Conservation (phyloP, 2,888 invertebrate genomes). For the Emmelina monodactyla region DNA sequence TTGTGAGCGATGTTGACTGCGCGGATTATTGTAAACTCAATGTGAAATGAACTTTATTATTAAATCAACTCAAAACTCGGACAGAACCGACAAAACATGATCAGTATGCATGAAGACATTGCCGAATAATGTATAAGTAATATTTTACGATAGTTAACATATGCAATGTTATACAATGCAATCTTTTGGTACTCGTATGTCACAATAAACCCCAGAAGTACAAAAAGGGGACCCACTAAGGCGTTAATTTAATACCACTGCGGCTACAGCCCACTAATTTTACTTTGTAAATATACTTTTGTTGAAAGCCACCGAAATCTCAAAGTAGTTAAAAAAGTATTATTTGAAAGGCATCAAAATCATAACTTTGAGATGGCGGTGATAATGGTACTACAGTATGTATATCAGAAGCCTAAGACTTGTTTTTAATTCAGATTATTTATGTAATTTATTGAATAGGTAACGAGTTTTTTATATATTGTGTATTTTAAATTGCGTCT, state of each 20-base stretch:
- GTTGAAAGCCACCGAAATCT: not conserved
- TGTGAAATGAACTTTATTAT: no score
- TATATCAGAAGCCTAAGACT: slow-evolving; percentile 60
- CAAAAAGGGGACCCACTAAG: slow-evolving; percentile 36
- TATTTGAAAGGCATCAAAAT: no score
- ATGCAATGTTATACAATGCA: slow-evolving; percentile 14
- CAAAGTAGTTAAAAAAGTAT: not conserved
- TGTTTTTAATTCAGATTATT: slow-evolving; percentile 63
- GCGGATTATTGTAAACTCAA: no score
- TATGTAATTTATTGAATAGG: slow-evolving; percentile 63
- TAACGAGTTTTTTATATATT: slow-evolving; percentile 37
- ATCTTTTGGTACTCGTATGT: slow-evolving; percentile 21
- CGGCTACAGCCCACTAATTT: slow-evolving; percentile 33
- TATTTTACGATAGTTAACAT: no score
- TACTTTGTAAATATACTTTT: not conserved
- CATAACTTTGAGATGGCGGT: slow-evolving; percentile 21
- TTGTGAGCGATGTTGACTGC: no score
- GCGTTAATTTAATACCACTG: slow-evolving; percentile 44
- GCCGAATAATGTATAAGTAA: no score
- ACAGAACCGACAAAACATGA: no score
- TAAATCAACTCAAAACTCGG: no score
- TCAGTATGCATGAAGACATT: no score
- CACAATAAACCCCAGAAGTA: slow-evolving; percentile 41
- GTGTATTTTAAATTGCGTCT: slow-evolving; percentile 31
- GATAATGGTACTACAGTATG: slow-evolving; percentile 30